These are phyloP conservation scores for Apis florea DNA, from an alignment of 1,140 invertebrate genomes.

Conservation along the genomic window DNA sequence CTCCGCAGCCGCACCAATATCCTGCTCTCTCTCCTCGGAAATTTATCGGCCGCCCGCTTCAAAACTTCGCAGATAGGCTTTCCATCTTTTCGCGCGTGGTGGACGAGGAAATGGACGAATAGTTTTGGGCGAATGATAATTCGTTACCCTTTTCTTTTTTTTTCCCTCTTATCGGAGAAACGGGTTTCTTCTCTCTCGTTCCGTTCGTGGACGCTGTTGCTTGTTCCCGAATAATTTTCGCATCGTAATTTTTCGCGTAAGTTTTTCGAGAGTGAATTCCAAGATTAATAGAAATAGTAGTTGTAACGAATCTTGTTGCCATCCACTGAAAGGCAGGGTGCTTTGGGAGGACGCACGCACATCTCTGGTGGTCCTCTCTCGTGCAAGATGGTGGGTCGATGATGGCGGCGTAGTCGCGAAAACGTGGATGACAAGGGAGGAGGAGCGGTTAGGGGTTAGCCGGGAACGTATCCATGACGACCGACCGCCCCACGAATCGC, in stretches of 20 bases:
- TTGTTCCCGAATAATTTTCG: too few relatives aligned
- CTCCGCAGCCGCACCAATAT: constrained; percentile 62
- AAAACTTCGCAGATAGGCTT: constrained; percentile 42
- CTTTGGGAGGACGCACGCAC: background rate
- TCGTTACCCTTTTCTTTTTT: background rate
- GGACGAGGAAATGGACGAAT: background rate
- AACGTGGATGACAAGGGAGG: constrained; percentile 67
- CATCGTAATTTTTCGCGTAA: too few relatives aligned
- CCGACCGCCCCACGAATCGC: constrained; percentile 78
- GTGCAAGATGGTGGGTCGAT: constrained; percentile 80
- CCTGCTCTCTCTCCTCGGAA: constrained; percentile 56
- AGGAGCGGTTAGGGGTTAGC: constrained; percentile 74
- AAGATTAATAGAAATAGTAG: too few relatives aligned
- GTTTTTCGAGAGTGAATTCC: too few relatives aligned
- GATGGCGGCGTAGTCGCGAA: constrained; percentile 76
- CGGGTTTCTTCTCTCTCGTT: too few relatives aligned
- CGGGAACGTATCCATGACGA: constrained; percentile 78
- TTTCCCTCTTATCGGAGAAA: too few relatives aligned
- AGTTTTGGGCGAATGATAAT: background rate
- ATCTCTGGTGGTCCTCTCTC: constrained; percentile 29
- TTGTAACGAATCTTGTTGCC: too few relatives aligned
- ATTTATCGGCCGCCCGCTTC: constrained; percentile 56
- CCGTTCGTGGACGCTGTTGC: too few relatives aligned
- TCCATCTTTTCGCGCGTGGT: background rate
- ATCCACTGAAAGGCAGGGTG: too few relatives aligned